Evolutionary conservation across 2,797 vertebrate species (phyloP).

Genomic region (Poeciliopsis presidionis): DNA sequence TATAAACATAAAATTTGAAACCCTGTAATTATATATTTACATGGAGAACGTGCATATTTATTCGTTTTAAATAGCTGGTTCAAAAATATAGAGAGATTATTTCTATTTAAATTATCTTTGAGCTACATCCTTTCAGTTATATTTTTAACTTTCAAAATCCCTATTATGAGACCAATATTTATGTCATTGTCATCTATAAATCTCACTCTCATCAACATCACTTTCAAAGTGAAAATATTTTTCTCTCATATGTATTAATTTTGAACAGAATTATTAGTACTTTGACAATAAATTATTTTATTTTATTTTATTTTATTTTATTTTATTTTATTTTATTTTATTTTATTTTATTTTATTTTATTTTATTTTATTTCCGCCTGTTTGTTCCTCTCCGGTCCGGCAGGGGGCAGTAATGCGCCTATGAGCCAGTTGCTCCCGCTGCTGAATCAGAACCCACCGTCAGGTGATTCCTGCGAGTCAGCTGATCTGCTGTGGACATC

Average conservation of each 20-base stretch:
- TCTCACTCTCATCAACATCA: not conserved
- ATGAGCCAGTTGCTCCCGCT: slow-evolving; percentile 48
- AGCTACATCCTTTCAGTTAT: not conserved
- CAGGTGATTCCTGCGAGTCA: slow-evolving; percentile 79
- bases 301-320: not conserved
- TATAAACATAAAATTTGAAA: not conserved
- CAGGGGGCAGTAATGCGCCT: slow-evolving; percentile 3
- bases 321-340: not conserved
- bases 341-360: not conserved
- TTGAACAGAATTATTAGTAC: not conserved
- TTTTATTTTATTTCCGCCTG: not conserved
- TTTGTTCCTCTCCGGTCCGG: not conserved
- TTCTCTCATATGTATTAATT: not conserved
- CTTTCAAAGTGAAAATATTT: not conserved
- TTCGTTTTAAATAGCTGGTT: not conserved
- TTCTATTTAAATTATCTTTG: not conserved
- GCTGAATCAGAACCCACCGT: slow-evolving; percentile 69
- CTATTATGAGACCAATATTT: not conserved
- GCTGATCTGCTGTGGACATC: slow-evolving; percentile 78
- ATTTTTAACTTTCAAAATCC: not conserved
- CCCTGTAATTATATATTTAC: not conserved
- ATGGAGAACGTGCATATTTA: not conserved
- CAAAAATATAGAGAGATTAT: no score
- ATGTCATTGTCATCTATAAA: not conserved
- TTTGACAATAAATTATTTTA: not conserved